These are phyloP conservation scores for Aporrectodea caliginosa DNA, from an alignment of 1,140 invertebrate genomes.

Conservation along the genomic window DNA sequence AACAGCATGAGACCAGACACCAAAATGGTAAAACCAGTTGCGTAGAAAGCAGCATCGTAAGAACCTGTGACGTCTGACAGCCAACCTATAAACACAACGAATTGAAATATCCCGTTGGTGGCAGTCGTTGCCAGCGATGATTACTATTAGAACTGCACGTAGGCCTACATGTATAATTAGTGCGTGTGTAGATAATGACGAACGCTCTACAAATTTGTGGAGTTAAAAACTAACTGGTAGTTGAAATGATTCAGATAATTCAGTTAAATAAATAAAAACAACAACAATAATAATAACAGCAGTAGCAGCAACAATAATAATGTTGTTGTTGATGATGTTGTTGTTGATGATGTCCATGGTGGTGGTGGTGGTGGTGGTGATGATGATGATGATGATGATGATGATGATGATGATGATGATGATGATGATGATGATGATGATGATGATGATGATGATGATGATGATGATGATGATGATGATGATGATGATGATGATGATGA, in stretches of 20 bases:
- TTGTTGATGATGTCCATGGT: background rate
- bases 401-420: background rate
- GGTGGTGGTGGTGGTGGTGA: background rate
- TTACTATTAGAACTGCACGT: background rate
- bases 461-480: background rate
- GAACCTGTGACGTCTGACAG: conserved; percentile 25
- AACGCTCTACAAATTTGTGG: background rate
- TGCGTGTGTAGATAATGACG: background rate
- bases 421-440: background rate
- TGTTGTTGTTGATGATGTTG: background rate
- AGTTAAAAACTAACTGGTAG: background rate
- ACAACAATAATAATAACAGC: too few relatives aligned
- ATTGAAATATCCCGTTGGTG: too few relatives aligned
- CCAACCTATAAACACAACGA: conserved; percentile 29
- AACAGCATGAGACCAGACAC: conserved; percentile 33
- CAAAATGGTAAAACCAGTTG: conserved; percentile 23
- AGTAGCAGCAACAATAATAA: too few relatives aligned
- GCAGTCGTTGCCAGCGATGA: background rate
- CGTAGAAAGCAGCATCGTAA: conserved; percentile 28
- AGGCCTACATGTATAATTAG: background rate
- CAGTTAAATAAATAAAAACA: background rate
- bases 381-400: background rate
- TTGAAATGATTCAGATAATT: background rate
- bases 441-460: background rate
- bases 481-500: background rate